These are phyloP conservation scores for Parascotia fuliginaria DNA, from an alignment of 2,888 invertebrate genomes.

Conservation along the genomic window DNA sequence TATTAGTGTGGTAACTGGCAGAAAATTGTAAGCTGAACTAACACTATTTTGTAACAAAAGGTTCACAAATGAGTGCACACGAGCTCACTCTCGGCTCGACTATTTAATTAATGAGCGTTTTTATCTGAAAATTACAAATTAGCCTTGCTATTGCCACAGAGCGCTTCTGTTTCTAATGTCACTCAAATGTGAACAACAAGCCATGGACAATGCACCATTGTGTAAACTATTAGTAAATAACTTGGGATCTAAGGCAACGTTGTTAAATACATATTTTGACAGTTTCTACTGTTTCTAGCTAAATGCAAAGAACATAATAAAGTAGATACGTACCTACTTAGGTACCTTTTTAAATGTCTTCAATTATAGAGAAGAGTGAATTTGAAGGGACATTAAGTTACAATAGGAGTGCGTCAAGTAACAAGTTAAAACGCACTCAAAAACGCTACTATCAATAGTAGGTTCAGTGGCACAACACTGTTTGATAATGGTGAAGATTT, in stretches of 20 bases:
- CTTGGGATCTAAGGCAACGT: background rate
- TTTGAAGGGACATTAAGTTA: too few relatives aligned
- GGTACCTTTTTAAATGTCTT: too few relatives aligned
- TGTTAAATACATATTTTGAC: background rate
- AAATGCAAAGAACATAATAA: too few relatives aligned
- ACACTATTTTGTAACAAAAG: background rate
- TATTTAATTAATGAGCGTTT: slow-evolving; percentile 14
- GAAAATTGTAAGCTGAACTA: background rate
- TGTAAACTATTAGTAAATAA: background rate
- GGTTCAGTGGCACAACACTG: too few relatives aligned
- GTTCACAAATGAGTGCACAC: slow-evolving; percentile 5
- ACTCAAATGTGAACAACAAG: background rate
- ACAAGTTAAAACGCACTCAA: slow-evolving; percentile 3
- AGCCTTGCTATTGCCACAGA: slow-evolving; percentile 4
- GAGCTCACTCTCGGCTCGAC: slow-evolving; percentile 5
- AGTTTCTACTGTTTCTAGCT: too few relatives aligned
- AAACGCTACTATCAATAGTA: slow-evolving; percentile 7
- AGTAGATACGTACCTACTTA: too few relatives aligned
- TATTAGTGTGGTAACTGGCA: background rate
- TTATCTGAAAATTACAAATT: slow-evolving; percentile 11
- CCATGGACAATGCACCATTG: background rate
- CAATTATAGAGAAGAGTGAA: too few relatives aligned
- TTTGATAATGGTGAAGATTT: too few relatives aligned
- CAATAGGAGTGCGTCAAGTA: too few relatives aligned
- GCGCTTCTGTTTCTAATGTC: slow-evolving; percentile 9